Evolutionary conservation across 2,888 invertebrate species (phyloP), one percentile per base, ranked within the genome.

Genomic region (Aphodius granarius): DNA sequence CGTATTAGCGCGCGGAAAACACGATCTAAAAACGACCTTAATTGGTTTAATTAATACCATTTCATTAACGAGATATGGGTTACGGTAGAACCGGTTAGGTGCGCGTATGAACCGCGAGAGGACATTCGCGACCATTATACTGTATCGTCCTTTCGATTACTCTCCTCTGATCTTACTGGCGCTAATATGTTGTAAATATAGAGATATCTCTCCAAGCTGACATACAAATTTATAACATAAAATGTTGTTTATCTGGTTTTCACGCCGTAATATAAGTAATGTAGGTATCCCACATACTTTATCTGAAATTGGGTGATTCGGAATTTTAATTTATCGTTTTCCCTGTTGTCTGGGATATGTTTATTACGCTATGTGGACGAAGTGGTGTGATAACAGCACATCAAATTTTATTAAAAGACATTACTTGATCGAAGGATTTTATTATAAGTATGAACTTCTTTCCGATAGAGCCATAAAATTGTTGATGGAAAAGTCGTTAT

Each of bases 21-120:
- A 19, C 9, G 20, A 68, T 16, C 22, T 68, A n/a, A n/a, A 19
- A 68, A 18, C 15, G n/a, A 13, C 20, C 22, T 68, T 68, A 68
- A 68, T 68, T 68, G 68, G 68, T 15, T 5, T 68, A n/a, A 68
- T 68, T 68, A 68, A 19, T 22, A 18, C n/a, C 68, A 18, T 68
- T 20, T 68, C 20, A 68, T 68, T 68, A 68, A 68, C 22, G 16
- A 19, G 15, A 19, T 19, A 16, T 19, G 20, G 20, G 21, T 18
- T 19, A 43, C 43, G 43, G 13, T 43, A 43, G 43, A 43, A 43
- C 43, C 43, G 43, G 43, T 43, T 43, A 43, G 43, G 6, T 43
- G 13, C 13, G 9, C 13, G 43, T 43, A 13, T 43, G 43, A 9
- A 43, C 43, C 43, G 13, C 43, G 43, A 43, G 43, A 43, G 43